Evolutionary conservation across 2,113 vertebrate genomes (phyloP), one percentile per base, ranked within the genome.

Genomic region (Podarcis raffonei): DNA sequence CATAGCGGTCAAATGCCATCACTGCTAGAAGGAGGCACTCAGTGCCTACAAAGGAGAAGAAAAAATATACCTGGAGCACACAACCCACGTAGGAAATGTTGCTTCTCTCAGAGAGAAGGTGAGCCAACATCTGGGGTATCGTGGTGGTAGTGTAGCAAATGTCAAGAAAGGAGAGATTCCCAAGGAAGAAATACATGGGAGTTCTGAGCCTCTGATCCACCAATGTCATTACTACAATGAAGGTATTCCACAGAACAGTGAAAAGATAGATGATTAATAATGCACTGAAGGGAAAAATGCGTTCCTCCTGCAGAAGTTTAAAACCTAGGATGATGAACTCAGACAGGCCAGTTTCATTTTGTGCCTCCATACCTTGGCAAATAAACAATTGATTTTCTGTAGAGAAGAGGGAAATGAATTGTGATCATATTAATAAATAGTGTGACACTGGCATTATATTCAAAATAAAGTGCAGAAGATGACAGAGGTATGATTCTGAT

Each of bases 321-420:
- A 96, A 94, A 6, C 94, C 94, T 48, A 93, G 78, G 32, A 95
- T 89, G 74, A 94, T 78, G 53, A 95, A 95, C 35, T 89, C 92
- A 65, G 83, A 88, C 87, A 89, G 0, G 23, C 23, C 25, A 32
- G 88, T 42, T 89, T 76, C 1, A 3, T 86, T 94, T 92, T 37
- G 75, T 57, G 89, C 90, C 88, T 39, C 78, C 71, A 77, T 79
- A 13, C 15, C 6, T 69, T 6, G 8, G 30, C 16, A 2, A 13
- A 66, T 13, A 39, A 66, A 8, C 22, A 59, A 30, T 7, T 32
- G 30, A n/a, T 16, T 62, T 81, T 7, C 75, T 42, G 22, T 25
- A 11, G 22, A 25, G 37, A 77, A 77, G 18, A 77, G 75, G 18
- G 27, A 75, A 75, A 75, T 22, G n/a, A 35, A 75, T 75, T n/a